These are phyloP conservation scores for Petrocephalus schoutedeni DNA, from an alignment of 2,797 vertebrate species.

Conservation along the genomic window DNA sequence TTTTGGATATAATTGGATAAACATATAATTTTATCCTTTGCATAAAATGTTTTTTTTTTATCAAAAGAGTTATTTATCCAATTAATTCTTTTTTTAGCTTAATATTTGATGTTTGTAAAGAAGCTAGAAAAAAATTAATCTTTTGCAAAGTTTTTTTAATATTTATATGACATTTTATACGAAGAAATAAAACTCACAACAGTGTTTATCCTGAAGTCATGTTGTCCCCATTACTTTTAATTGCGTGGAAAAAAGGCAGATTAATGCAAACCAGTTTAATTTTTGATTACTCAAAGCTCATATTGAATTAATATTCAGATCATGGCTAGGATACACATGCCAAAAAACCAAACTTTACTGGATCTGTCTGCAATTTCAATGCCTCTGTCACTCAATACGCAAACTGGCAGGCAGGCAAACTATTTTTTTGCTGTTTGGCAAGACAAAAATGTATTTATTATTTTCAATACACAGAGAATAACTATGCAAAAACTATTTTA, in stretches of 20 bases:
- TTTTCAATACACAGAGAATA: constrained; percentile 9
- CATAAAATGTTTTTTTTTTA: constrained; percentile 31
- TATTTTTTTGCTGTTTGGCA: neutral
- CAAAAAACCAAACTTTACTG: neutral
- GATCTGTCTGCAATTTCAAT: constrained; percentile 1
- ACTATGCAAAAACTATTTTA: neutral
- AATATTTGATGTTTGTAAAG: constrained; percentile 37
- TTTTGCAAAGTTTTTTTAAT: constrained; percentile 1
- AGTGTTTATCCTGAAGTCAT: constrained; percentile 22
- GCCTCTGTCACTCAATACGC: neutral
- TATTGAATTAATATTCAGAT: neutral
- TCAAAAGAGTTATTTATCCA: constrained; percentile 22
- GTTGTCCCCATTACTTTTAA: neutral
- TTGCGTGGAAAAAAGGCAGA: neutral
- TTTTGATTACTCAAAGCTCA: neutral
- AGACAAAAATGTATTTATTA: neutral
- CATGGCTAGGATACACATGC: neutral
- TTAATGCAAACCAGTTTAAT: neutral
- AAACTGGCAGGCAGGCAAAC: neutral
- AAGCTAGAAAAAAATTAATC: constrained; percentile 26
- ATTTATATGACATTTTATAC: constrained; percentile 66
- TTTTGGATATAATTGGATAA: constrained; percentile 39
- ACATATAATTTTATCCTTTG: constrained; percentile 34
- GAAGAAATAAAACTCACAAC: constrained; percentile 52
- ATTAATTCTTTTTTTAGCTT: constrained; percentile 34